Evolutionary conservation across 2,797 vertebrate species (phyloP), one percentile per base, ranked within the genome.

Genomic region (Acrocephalus scirpaceus): DNA sequence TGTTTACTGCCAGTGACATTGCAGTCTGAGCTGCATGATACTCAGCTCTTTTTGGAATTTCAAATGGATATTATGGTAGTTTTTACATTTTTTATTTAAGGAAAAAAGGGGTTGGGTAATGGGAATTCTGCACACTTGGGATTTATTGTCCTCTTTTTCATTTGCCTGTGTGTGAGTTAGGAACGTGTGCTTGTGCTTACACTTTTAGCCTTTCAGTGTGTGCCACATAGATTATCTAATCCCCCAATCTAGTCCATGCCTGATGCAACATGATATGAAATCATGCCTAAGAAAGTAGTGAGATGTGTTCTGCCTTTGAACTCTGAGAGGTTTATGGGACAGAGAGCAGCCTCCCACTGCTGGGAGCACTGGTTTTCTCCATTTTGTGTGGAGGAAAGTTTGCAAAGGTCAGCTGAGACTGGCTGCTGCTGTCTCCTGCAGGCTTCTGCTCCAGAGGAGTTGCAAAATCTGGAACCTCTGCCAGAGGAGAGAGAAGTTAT

Each of bases 211-310:
- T 48, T n/a, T 69, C 21, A 40, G 32, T 19, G 32, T 34, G 4
- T 18, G 12, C 4, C 23, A n/a, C 10, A 3, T 11, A 27, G 0
- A 0, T 22, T 10, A 34, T 3, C 34, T 80, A 21, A 80, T 42
- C 27, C 18, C 12, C 11, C 23, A 6, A 7, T 34, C 19, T n/a
- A 11, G 51, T 58, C 57, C 16, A 4, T 38, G 53, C 5, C 19
- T 34, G 11, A 44, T 7, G 42, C 10, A 73, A 73, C 54, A 51
- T 14, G 4, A 13, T 19, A 12, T 6, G 29, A 77, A 91, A 67
- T 70, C 27, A 5, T 27, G n/a, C 9, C 11, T n/a, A 2, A 23
- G 22, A 74, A 30, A 19, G 10, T 18, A 25, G 3, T 47, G 36
- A 57, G 38, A 45, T 36, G 20, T 36, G 36, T 71, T 58, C 44